Evolutionary conservation across 2,888 invertebrate species (phyloP).

Genomic region (Melitaea athalia): DNA sequence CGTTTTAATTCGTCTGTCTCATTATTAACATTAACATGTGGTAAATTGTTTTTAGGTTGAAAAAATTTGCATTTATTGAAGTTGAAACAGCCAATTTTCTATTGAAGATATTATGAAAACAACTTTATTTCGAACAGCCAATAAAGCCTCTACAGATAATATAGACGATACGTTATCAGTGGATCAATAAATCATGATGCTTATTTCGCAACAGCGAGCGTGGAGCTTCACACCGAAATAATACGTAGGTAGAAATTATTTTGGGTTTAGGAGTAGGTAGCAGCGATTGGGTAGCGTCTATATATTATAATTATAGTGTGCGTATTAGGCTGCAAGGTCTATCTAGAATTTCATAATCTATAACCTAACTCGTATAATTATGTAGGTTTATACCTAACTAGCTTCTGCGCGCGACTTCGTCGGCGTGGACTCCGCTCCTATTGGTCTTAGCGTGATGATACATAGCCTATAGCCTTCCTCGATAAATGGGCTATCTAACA

Average conservation of each 20-base stretch:
- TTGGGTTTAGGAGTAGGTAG: neutral
- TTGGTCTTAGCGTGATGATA: no score
- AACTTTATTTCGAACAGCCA: constrained; percentile 32
- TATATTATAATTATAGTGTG: constrained; percentile 13
- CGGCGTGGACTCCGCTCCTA: no score
- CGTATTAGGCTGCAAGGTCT: neutral
- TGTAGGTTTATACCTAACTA: no score
- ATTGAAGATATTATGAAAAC: constrained; percentile 12
- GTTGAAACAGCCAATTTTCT: constrained; percentile 17
- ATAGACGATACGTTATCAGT: constrained; percentile 69
- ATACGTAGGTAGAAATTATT: constrained; percentile 31
- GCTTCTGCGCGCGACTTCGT: no score
- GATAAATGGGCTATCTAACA: no score
- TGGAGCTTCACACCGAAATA: constrained; percentile 25
- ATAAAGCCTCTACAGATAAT: constrained; percentile 58
- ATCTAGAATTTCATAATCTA: neutral
- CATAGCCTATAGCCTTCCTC: no score
- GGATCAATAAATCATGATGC: constrained; percentile 72
- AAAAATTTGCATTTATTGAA: neutral
- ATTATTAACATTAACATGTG: neutral
- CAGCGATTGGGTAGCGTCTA: constrained; percentile 5
- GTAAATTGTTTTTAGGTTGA: no score
- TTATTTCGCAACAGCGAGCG: constrained; percentile 51
- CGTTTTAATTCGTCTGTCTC: no score
- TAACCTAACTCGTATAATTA: neutral